Percentiles rank a stretch among this genome's conserved stretches.
phyloP scores from a whole-genome alignment of 2,113 vertebrate genomes.

The Vulpes ferrilata region DNA sequence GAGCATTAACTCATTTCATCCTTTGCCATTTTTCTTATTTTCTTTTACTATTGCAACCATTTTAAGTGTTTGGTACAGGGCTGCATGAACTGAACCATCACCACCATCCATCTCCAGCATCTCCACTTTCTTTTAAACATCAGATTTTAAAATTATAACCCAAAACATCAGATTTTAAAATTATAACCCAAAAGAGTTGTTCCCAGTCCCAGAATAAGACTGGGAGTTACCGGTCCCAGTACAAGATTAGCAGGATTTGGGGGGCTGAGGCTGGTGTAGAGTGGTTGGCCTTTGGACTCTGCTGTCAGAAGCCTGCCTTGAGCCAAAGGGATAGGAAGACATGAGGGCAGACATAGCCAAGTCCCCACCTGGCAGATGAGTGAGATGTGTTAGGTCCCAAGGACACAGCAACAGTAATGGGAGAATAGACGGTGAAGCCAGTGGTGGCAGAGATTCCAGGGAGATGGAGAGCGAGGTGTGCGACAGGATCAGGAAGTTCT shows the following conservation, averaged over 20 bases:
- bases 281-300: neutral
- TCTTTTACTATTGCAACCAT: neutral
- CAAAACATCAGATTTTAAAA: slow-evolving; percentile 18
- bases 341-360: neutral
- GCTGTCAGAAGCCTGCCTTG: neutral
- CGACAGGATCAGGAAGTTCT: neutral
- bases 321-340: neutral
- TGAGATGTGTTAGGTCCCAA: neutral
- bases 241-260: neutral
- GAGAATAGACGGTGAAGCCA: neutral
- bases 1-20: neutral
- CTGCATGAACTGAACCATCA: neutral
- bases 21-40: neutral
- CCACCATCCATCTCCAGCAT: neutral
- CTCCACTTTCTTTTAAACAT: neutral
- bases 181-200: neutral
- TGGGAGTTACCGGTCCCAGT: neutral
- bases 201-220: neutral
- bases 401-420: neutral
- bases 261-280: neutral
- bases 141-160: neutral
- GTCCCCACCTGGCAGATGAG: neutral
- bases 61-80: neutral
- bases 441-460: neutral
- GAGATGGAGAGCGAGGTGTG: neutral